A percentile compares a stretch with the other conserved stretches of the same genome.
These are phyloP conservation scores for Kryphioiulus occultus DNA, from an alignment of 2,888 invertebrate genomes.

Conservation along the genomic window DNA sequence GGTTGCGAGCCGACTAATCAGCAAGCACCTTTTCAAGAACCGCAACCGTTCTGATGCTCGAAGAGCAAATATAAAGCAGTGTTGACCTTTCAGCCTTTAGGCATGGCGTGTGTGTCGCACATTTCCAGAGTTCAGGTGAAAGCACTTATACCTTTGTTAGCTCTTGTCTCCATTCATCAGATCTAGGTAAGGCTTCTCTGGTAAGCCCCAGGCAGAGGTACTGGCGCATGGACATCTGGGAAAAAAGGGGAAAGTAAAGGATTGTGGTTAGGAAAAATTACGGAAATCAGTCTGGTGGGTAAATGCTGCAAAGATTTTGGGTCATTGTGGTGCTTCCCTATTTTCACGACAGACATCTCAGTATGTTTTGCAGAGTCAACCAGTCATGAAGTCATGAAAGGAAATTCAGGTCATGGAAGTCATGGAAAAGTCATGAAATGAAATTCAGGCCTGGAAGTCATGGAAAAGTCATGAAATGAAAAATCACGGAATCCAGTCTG, in stretches of 20 bases:
- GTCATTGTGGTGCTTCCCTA: background rate
- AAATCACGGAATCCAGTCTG: no score
- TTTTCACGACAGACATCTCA: no score
- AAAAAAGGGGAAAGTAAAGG: background rate
- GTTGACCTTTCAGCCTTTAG: background rate
- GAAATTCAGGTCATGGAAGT: no score
- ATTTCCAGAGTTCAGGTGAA: background rate
- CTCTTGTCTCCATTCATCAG: background rate
- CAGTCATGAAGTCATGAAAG: no score
- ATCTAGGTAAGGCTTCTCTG: background rate
- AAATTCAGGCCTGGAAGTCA: no score
- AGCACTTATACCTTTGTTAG: background rate
- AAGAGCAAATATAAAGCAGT: background rate
- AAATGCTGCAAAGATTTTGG: no score
- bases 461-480: no score
- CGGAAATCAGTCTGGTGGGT: background rate
- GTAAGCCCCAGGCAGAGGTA: background rate
- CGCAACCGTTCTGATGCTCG: background rate
- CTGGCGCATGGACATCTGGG: background rate
- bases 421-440: no score
- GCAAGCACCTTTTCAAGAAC: background rate
- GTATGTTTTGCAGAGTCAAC: no score
- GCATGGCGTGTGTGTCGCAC: background rate
- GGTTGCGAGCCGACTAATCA: conserved; percentile 23
- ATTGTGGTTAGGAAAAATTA: background rate